phyloP scores from a whole-genome alignment of 2,888 invertebrate species.

The Apoda limacodes region DNA sequence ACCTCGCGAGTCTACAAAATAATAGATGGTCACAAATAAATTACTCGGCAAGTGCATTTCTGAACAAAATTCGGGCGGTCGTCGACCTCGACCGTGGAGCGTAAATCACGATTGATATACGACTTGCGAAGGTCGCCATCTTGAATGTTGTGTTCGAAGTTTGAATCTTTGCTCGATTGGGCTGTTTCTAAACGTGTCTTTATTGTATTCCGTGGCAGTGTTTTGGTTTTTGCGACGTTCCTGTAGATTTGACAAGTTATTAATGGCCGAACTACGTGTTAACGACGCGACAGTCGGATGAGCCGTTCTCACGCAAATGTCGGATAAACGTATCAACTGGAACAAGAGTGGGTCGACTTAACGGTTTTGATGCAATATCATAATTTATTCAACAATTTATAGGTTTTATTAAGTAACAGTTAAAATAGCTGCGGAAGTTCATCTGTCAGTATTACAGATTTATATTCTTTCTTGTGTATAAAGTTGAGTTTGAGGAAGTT shows the following conservation, averaged over 20 bases:
- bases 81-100: constrained; percentile 63
- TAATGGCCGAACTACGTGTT: too few relatives aligned
- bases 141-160: constrained; percentile 60
- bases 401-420: too few relatives aligned
- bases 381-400: too few relatives aligned
- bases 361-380: too few relatives aligned
- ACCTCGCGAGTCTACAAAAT: constrained; percentile 69
- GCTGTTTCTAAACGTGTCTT: constrained; percentile 39
- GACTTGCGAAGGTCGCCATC: constrained; percentile 66
- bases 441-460: too few relatives aligned
- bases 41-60: constrained; percentile 65
- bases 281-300: neutral
- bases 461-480: too few relatives aligned
- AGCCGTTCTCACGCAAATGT: neutral
- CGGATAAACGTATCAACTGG: too few relatives aligned
- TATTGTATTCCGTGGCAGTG: too few relatives aligned
- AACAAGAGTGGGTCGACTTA: too few relatives aligned
- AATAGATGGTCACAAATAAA: constrained; percentile 70
- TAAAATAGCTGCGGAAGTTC: too few relatives aligned
- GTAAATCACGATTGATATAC: constrained; percentile 66
- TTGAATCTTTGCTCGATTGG: constrained; percentile 58
- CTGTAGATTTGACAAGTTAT: constrained; percentile 1
- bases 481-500: too few relatives aligned
- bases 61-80: constrained; percentile 66
- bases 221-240: constrained; percentile 21